These are phyloP conservation scores for Corticium candelabrum DNA, from an alignment of 37 sponge, comb jelly and placozoan genomes.

Conservation along the genomic window DNA sequence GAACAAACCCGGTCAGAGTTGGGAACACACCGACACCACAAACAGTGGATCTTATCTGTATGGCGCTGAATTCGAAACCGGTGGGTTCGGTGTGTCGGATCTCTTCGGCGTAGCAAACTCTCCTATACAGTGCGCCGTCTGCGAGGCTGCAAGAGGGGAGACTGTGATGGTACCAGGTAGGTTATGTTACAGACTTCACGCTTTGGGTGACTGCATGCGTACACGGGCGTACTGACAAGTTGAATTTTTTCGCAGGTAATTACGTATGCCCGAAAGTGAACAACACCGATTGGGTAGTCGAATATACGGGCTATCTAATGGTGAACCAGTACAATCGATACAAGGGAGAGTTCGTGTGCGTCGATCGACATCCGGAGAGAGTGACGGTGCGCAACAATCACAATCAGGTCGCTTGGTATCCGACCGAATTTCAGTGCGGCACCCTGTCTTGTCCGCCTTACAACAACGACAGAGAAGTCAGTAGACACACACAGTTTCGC, in stretches of 20 bases:
- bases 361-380: background rate
- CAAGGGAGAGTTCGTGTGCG: constrained; percentile 1
- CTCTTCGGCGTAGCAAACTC: background rate
- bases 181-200: no score
- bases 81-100: background rate
- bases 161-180: background rate
- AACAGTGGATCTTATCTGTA: background rate
- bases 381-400: background rate
- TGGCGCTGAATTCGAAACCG: background rate
- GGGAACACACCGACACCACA: background rate
- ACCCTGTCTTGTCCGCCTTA: background rate
- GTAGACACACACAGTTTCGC: no score
- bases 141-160: background rate
- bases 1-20: background rate
- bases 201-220: background rate
- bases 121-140: background rate
- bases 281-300: background rate
- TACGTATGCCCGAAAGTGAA: background rate
- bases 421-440: background rate
- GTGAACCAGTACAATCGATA: background rate
- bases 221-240: background rate
- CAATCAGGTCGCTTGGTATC: background rate
- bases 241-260: background rate
- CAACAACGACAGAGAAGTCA: background rate
- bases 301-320: background rate